Evolutionary conservation across 1,140 invertebrate species (phyloP), one percentile per base, ranked within the genome.

Genomic region (Procambarus virginalis): DNA sequence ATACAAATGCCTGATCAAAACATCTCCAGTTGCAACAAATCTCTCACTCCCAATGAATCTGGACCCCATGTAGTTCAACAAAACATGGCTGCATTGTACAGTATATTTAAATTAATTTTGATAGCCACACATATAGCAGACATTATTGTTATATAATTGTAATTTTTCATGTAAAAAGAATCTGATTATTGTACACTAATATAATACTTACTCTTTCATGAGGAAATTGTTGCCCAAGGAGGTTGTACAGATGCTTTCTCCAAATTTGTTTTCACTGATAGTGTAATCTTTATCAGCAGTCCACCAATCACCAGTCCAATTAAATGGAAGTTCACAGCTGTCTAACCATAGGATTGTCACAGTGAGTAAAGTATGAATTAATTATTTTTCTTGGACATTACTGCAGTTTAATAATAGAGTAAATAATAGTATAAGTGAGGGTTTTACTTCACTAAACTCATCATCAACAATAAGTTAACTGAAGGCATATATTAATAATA

Each of bases 191-290:
- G 10, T n/a, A n/a, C n/a, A 55, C 10, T 49, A 49, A 51, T n/a
- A 12, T 20, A 55, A 34, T 22, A 81, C 49, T 86, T 58, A 86
- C 84, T 77, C 84, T 77, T 77, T 86, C 73, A 86, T 86, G 75
- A 86, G 22, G 34, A 77, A 86, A 45, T 46, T 76, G 55, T 86
- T 77, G 5, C 22, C 48, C 45, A 46, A 73, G 20, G 84, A 22
- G 3, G 20, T 8, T 14, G 34, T 73, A 46, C 84, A 86, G n/a
- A 46, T 77, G 58, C 5, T 77, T 8, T 34, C 55, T 3, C 84
- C 84, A 75, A 75, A 86, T 12, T 46, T 78, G 75, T 48, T 64
- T 17, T 12, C 75, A 22, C 10, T 73, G 45, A 76, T 86, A 34
- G 73, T 51, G 48, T 46, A n/a, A 9, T 46, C 84, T 14, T 34